These are phyloP conservation scores for Protomyctophum bolini DNA, from an alignment of 2,113 vertebrate species.

Conservation along the genomic window DNA sequence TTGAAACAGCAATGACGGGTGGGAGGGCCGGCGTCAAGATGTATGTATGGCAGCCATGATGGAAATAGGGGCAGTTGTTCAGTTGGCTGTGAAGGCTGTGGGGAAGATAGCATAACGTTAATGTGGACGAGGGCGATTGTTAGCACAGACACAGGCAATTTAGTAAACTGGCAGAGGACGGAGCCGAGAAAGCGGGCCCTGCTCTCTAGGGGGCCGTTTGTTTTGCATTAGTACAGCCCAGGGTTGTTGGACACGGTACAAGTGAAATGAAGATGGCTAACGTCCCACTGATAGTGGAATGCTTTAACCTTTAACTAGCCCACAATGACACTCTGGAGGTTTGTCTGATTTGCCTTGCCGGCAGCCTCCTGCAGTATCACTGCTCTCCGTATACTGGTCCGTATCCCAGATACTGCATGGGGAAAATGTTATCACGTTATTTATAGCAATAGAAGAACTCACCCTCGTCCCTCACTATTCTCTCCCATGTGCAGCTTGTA, in stretches of 20 bases:
- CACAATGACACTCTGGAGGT: slow-evolving; percentile 17
- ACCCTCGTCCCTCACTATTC: slow-evolving; percentile 21
- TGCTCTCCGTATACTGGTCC: not conserved
- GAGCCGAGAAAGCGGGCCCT: slow-evolving; percentile 27
- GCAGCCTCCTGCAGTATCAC: not conserved
- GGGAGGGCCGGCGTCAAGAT: too few relatives aligned
- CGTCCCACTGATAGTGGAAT: slow-evolving; percentile 33
- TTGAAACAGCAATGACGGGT: not conserved
- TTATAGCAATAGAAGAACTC: slow-evolving; percentile 10
- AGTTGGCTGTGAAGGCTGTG: not conserved
- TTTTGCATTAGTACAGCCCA: slow-evolving; percentile 31
- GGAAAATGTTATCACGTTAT: not conserved
- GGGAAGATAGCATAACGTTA: slow-evolving; percentile 1
- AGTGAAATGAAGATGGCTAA: slow-evolving; percentile 43
- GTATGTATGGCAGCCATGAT: not conserved
- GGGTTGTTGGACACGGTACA: slow-evolving; percentile 27
- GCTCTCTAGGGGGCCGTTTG: slow-evolving; percentile 53
- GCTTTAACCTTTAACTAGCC: slow-evolving; percentile 21
- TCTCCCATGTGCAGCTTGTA: slow-evolving; percentile 18
- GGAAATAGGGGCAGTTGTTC: not conserved
- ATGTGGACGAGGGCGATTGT: slow-evolving; percentile 24
- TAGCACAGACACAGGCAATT: slow-evolving; percentile 13
- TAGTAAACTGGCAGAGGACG: slow-evolving; percentile 34
- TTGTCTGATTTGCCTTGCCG: slow-evolving; percentile 16
- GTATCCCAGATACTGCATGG: too few relatives aligned